These are phyloP conservation scores for Balearica regulorum DNA, from an alignment of 2,797 vertebrate genomes.

Conservation along the genomic window DNA sequence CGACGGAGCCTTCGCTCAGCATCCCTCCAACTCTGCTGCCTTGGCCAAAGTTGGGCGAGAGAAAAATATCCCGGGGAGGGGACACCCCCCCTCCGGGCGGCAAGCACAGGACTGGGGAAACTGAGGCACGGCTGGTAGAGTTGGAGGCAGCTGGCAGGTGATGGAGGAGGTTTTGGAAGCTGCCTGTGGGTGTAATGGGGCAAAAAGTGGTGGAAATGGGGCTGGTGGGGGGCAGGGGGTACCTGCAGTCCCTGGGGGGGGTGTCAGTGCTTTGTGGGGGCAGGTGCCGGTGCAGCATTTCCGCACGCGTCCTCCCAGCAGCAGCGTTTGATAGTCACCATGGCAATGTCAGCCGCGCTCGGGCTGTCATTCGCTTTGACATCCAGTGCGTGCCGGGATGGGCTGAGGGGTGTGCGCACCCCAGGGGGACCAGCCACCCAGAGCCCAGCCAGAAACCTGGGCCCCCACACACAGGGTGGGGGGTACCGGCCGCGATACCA, in stretches of 20 bases:
- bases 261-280: not conserved
- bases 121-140: not conserved
- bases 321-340: not conserved
- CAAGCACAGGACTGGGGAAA: not conserved
- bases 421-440: not conserved
- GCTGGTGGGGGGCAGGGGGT: not conserved
- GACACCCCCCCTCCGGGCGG: rapidly evolving
- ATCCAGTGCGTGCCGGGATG: rapidly evolving
- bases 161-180: not conserved
- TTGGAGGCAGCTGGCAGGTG: not conserved
- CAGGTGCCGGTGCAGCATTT: not conserved
- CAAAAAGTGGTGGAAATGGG: not conserved
- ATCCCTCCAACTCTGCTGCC: not conserved
- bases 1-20: conserved; percentile 36
- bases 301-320: not conserved
- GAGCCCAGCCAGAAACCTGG: not conserved
- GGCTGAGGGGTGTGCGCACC: not conserved
- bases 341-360: not conserved
- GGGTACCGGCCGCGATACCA: rapidly evolving
- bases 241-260: rapidly evolving
- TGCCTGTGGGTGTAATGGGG: not conserved
- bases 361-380: not conserved
- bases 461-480: rapidly evolving
- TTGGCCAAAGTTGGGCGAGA: conserved; percentile 2
- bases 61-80: not conserved